Percentiles rank a stretch among this genome's conserved stretches.
phyloP scores from a whole-genome alignment of 2,113 vertebrate genomes.

The Pygoscelis adeliae region DNA sequence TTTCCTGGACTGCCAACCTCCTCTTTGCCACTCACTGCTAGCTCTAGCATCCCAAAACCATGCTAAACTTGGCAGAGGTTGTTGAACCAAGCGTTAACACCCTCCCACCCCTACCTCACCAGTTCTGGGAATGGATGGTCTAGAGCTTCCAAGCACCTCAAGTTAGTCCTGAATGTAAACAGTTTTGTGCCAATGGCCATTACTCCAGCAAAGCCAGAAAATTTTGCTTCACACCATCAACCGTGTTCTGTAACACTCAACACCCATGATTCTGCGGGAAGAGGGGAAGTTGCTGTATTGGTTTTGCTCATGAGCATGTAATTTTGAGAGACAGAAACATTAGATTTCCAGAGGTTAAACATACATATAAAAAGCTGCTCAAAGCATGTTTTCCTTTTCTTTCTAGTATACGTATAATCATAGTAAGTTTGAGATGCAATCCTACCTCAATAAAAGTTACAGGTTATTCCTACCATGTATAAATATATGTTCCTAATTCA shows the following conservation, averaged over 20 bases:
- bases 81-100: background rate
- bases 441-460: background rate
- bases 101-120: background rate
- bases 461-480: background rate
- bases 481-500: background rate
- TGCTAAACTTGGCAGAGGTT: background rate
- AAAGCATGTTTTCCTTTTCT: background rate
- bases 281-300: background rate
- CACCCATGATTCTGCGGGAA: background rate
- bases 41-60: background rate
- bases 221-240: background rate
- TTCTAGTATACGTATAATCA: background rate
- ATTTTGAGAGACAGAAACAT: background rate
- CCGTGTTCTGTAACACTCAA: rapidly evolving
- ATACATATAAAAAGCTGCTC: background rate
- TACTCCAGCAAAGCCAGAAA: background rate
- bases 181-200: background rate
- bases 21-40: background rate
- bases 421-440: background rate
- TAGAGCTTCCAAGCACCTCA: background rate
- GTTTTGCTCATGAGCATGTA: background rate
- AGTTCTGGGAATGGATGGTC: background rate
- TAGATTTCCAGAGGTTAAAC: background rate
- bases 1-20: background rate
- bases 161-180: background rate